phyloP scores from a whole-genome alignment of 2,888 invertebrate genomes.

The Drosophila recens region DNA sequence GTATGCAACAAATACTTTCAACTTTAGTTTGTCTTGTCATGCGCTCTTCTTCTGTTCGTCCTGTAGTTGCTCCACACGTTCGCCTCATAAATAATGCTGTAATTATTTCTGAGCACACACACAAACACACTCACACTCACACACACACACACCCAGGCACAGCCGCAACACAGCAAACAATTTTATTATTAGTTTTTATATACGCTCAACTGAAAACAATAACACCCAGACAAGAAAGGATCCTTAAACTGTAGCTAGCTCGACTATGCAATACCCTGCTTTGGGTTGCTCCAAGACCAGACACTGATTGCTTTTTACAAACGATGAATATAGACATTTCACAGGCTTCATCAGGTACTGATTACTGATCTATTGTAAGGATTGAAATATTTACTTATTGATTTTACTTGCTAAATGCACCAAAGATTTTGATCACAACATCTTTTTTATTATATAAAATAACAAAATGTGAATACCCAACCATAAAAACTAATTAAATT shows the following conservation, averaged over 20 bases:
- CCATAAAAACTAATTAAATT: no score
- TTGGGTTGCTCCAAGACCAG: no score
- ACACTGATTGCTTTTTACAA: no score
- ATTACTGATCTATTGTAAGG: no score
- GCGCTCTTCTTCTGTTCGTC: slow-evolving; percentile 13
- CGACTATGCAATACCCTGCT: slow-evolving; percentile 1
- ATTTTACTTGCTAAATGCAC: no score
- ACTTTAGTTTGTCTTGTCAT: slow-evolving; percentile 2
- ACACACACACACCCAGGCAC: slow-evolving; percentile 37
- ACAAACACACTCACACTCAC: slow-evolving; percentile 45
- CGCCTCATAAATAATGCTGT: slow-evolving; percentile 73
- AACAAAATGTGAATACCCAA: no score
- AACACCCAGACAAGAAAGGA: slow-evolving; percentile 18
- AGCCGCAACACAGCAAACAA: slow-evolving; percentile 57
- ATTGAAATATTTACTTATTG: no score
- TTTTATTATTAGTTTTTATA: slow-evolving; percentile 74
- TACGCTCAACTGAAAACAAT: slow-evolving; percentile 31
- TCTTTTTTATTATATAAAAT: no score
- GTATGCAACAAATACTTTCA: slow-evolving; percentile 52
- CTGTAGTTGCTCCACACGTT: slow-evolving; percentile 57
- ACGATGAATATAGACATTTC: no score
- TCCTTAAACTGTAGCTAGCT: neutral
- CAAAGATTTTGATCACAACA: no score
- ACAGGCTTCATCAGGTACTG: no score
- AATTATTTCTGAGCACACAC: slow-evolving; percentile 72